Evolutionary conservation across 2,113 vertebrate genomes (phyloP).

Genomic region (Myotis lucifugus): DNA sequence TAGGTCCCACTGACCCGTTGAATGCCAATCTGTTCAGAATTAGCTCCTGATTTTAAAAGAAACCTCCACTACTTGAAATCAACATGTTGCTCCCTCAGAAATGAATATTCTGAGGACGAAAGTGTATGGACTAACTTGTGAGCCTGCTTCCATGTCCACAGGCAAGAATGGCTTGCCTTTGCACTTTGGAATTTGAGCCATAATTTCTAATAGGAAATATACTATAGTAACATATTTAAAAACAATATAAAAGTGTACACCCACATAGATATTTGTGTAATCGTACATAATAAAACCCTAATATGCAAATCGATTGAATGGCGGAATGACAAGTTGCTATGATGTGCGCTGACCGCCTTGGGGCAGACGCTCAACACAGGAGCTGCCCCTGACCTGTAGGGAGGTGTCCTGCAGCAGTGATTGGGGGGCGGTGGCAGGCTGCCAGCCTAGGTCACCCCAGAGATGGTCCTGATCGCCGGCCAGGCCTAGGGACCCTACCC

Average conservation of each 20-base stretch:
- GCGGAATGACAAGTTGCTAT: no score
- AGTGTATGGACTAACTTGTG: not conserved
- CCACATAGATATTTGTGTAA: not conserved
- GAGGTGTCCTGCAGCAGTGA: no score
- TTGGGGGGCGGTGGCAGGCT: no score
- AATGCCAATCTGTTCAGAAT: slow-evolving; percentile 2
- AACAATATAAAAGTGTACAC: not conserved
- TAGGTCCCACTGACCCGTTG: not conserved
- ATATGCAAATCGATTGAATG: no score
- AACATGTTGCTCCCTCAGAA: not conserved
- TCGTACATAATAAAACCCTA: not conserved
- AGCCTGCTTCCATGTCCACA: not conserved
- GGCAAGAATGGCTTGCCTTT: not conserved
- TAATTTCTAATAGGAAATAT: not conserved
- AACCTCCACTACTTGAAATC: not conserved
- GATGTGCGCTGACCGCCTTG: no score
- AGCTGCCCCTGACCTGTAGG: no score
- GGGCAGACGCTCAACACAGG: no score
- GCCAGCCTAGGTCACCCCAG: no score
- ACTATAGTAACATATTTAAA: not conserved
- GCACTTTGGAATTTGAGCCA: not conserved
- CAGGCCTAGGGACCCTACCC: no score
- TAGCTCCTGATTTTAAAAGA: not conserved
- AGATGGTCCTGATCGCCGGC: no score
- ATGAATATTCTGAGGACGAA: not conserved